Base-by-base conservation (phyloP, 2,888 invertebrate genomes). In the Aphodius granarius region DNA sequence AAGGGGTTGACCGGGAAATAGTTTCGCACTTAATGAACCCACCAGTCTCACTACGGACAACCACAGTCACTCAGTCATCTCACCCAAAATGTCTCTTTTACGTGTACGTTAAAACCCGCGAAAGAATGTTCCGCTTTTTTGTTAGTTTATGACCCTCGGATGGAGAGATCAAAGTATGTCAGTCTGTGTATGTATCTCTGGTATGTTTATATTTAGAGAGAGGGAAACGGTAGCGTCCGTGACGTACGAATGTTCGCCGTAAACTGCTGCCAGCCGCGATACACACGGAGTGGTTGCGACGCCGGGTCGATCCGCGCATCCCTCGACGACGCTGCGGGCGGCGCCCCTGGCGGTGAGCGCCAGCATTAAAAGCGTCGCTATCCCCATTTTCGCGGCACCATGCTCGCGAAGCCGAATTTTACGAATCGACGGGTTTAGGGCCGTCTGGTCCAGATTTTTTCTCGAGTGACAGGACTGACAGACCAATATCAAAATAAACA, bases 231-330 rank as follows among this genome's bases (percentile, higher is more conserved):
- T 43, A 43, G 43, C 43, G 43, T 43, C 43, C 43, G 43, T 43
- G 13, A 43, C 43, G 43, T 43, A 43, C 43, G 43, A 43, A 43
- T 43, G 43, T 43, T 43, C 43, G 43, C 43, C 43, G 43, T 43
- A 43, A 43, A 43, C 43, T 43, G 43, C 43, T 13, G 43, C 13
- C 43, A 13, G 43, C 2, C 43, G 1, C 43, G 43, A 6, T 43
- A 43, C 43, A 43, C 4, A 3, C 9, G 9, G 43, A 43, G 43
- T 43, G 43, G 43, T 43, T 43, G 43, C 43, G 43, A 43, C 43
- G 43, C 78, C 75, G 82, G 85, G 85, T 85, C 85, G 84, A 85
- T 85, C 84, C 84, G 85, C 84, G 81, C 80, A 81, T 78, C 79
- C 81, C 74, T 81, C 79, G 80, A 83, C 82, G 83, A 83, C 83